Evolutionary conservation across 2,888 invertebrate species (phyloP).

Genomic region (Nemurella pictetii): DNA sequence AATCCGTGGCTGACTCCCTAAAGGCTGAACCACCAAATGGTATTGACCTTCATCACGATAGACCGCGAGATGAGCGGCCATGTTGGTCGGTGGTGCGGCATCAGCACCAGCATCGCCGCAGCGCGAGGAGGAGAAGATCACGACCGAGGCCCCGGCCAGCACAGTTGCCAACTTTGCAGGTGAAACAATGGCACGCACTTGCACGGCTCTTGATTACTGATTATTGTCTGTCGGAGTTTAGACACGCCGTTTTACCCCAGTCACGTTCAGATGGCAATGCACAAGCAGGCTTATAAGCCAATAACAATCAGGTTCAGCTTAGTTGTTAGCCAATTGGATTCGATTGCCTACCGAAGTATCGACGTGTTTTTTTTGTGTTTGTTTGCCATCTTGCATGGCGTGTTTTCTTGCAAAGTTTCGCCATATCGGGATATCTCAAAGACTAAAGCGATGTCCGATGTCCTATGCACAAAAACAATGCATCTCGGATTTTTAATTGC

Average conservation of each 20-base stretch:
- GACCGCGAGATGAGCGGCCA: slow-evolving; percentile 15
- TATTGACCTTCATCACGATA: slow-evolving; percentile 28
- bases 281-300: not conserved
- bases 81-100: not conserved
- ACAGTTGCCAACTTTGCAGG: slow-evolving; percentile 25
- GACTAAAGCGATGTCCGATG: not conserved
- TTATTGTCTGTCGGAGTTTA: slow-evolving; percentile 18
- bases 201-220: slow-evolving; percentile 26
- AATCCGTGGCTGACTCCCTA: not conserved
- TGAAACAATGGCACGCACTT: slow-evolving; percentile 32
- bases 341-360: slow-evolving; percentile 12
- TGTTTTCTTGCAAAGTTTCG: slow-evolving; percentile 10
- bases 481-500: slow-evolving; percentile 11
- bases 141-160: not conserved
- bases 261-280: slow-evolving; percentile 1
- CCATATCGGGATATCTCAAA: slow-evolving; percentile 23
- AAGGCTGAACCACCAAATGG: slow-evolving; percentile 21
- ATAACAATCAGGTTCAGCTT: slow-evolving; percentile 20
- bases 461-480: slow-evolving; percentile 11
- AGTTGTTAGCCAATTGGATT: slow-evolving; percentile 30
- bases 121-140: not conserved
- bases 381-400: not conserved
- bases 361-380: not conserved
- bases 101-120: not conserved
- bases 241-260: slow-evolving; percentile 5